phyloP scores from a whole-genome alignment of 1,140 invertebrate genomes.

The Neuroterus valhalla region DNA sequence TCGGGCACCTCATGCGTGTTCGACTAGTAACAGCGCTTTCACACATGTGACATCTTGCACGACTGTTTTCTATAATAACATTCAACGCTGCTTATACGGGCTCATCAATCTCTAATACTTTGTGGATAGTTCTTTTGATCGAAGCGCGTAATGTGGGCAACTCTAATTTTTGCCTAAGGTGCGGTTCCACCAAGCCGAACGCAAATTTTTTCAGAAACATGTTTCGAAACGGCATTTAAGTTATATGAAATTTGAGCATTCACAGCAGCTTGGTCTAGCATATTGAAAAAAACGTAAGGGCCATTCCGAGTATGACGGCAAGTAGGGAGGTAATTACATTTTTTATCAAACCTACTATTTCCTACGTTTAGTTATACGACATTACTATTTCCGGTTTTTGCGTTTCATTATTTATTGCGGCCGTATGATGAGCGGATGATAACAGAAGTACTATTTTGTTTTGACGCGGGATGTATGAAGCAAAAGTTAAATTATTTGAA shows the following conservation, averaged over 20 bases:
- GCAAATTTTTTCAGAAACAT: background rate
- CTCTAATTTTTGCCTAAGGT: background rate
- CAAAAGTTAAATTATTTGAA: no score
- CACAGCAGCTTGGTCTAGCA: background rate
- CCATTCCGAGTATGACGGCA: background rate
- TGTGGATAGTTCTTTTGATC: background rate
- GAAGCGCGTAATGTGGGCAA: background rate
- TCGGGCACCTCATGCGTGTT: slow-evolving; percentile 2
- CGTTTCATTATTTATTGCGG: background rate
- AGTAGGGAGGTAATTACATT: slow-evolving; percentile 5
- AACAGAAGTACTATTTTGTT: no score
- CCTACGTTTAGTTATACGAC: no score
- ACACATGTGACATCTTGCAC: background rate
- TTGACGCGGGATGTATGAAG: no score
- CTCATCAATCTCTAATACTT: background rate
- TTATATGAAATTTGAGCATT: slow-evolving; percentile 2
- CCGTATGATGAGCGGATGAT: no score
- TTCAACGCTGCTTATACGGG: background rate
- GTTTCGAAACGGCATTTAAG: background rate
- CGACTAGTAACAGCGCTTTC: background rate
- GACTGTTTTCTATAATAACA: background rate
- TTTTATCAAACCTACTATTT: background rate
- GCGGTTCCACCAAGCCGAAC: background rate
- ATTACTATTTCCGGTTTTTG: slow-evolving; percentile 1
- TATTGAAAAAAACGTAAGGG: background rate